phyloP scores from a whole-genome alignment of 1,140 invertebrate species.

The Drosophila prosaltans region DNA sequence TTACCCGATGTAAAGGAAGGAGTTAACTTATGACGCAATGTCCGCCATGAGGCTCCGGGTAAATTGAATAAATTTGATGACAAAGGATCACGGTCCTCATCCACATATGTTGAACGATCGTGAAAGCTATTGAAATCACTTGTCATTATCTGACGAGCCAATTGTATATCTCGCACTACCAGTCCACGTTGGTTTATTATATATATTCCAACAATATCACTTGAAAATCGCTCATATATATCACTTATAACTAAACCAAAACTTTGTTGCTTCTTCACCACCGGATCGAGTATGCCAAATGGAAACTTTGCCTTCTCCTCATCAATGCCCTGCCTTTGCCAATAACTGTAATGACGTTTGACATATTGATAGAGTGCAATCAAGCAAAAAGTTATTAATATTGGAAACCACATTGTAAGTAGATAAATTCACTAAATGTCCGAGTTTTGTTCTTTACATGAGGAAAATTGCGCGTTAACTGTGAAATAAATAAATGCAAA shows the following conservation, averaged over 20 bases:
- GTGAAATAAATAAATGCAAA: background rate
- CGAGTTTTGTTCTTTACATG: background rate
- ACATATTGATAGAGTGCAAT: constrained; percentile 33
- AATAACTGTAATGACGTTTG: constrained; percentile 53
- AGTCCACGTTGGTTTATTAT: constrained; percentile 72
- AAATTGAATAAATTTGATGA: constrained; percentile 83
- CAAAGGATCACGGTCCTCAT: constrained; percentile 78
- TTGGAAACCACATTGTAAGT: constrained; percentile 36
- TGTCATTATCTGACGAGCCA: constrained; percentile 83
- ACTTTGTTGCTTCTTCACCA: constrained; percentile 37
- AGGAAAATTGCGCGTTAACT: constrained; percentile 1
- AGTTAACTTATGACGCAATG: constrained; percentile 84
- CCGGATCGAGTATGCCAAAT: constrained; percentile 51
- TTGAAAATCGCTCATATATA: constrained; percentile 50
- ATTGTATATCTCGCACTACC: constrained; percentile 83
- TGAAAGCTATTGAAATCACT: constrained; percentile 83
- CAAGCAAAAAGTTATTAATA: constrained; percentile 19
- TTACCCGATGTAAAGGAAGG: constrained; percentile 86
- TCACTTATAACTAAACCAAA: constrained; percentile 60
- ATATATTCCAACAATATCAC: constrained; percentile 70
- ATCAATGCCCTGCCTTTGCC: constrained; percentile 60
- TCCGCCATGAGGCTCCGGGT: constrained; percentile 84
- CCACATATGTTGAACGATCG: constrained; percentile 79
- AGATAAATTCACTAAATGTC: background rate
- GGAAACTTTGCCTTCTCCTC: constrained; percentile 60